Percentiles rank a stretch among this genome's conserved stretches.
Conservation (phyloP, 2,888 invertebrate species). For the Theodoxus fluviatilis region DNA sequence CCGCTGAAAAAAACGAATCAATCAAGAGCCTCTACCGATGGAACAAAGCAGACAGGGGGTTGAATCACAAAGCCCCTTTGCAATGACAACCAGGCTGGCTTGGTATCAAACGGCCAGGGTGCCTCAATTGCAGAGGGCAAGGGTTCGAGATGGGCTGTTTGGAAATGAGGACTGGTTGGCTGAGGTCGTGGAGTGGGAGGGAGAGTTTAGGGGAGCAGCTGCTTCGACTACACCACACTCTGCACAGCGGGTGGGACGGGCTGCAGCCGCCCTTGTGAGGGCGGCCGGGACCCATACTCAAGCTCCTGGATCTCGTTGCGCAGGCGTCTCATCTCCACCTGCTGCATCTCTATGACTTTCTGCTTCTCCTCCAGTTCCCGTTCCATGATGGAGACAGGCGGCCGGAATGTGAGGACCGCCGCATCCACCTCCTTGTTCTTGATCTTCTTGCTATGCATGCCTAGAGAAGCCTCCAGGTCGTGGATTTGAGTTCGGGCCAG, state of each 20-base stretch:
- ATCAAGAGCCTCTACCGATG: too few species aligned
- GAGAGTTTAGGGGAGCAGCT: too few species aligned
- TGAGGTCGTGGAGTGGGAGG: too few species aligned
- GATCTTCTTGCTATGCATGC: conserved; percentile 60
- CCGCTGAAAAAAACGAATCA: too few species aligned
- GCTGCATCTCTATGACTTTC: conserved; percentile 66
- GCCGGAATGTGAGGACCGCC: conserved; percentile 47
- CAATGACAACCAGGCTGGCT: too few species aligned
- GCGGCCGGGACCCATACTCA: conserved; percentile 47
- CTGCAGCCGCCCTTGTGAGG: conserved; percentile 45
- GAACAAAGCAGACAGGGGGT: too few species aligned
- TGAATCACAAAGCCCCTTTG: too few species aligned
- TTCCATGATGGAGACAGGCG: conserved; percentile 69
- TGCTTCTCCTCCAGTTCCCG: conserved; percentile 72
- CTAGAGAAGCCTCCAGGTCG: conserved; percentile 74
- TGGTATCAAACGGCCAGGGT: too few species aligned
- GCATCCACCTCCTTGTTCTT: conserved; percentile 40
- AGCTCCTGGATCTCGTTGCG: conserved; percentile 49
- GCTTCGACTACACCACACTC: conserved; percentile 26
- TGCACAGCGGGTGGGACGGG: too few species aligned
- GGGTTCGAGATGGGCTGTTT: too few species aligned
- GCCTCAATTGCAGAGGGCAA: too few species aligned
- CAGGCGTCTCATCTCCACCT: conserved; percentile 67
- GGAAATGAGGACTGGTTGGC: too few species aligned
- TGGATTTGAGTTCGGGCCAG: conserved; percentile 73